A percentile compares a stretch with the other conserved stretches of the same genome.
Conservation (phyloP, 2,113 vertebrate species). For the Kryptolebias marmoratus region DNA sequence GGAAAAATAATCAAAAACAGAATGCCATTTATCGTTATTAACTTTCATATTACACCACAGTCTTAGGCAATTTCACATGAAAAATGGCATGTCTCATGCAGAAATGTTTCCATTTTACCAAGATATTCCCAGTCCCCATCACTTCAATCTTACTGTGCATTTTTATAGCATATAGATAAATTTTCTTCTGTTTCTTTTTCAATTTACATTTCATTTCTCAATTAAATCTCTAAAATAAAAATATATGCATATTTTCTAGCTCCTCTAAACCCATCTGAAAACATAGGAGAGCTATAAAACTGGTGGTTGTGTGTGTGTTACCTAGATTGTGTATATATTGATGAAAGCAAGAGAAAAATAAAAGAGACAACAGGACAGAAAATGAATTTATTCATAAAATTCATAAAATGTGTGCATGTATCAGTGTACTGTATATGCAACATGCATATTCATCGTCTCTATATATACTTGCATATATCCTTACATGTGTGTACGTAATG, state of each 20-base stretch:
- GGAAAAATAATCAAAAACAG: slow-evolving; percentile 18
- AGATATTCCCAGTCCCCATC: too few relatives aligned
- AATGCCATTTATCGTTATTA: slow-evolving; percentile 7
- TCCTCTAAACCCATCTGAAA: slow-evolving; percentile 1
- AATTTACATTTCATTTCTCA: neutral
- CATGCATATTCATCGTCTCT: slow-evolving; percentile 1
- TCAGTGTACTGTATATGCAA: neutral
- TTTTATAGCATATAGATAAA: neutral
- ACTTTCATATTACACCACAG: slow-evolving; percentile 3
- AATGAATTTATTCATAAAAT: neutral
- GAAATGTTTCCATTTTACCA: neutral
- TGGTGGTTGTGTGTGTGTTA: neutral
- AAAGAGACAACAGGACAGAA: neutral
- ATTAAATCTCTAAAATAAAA: neutral
- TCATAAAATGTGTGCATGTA: neutral
- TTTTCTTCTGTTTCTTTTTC: neutral
- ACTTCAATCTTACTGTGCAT: neutral
- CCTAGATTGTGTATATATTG: neutral
- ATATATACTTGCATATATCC: slow-evolving; percentile 3
- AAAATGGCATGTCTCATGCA: neutral
- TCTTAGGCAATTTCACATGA: slow-evolving; percentile 5
- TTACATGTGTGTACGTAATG: slow-evolving; percentile 53
- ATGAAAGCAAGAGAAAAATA: neutral
- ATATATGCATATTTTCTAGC: neutral
- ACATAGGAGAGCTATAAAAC: neutral